These are phyloP conservation scores for Leuciscus idus DNA, from an alignment of 2,113 vertebrate genomes.

Conservation along the genomic window DNA sequence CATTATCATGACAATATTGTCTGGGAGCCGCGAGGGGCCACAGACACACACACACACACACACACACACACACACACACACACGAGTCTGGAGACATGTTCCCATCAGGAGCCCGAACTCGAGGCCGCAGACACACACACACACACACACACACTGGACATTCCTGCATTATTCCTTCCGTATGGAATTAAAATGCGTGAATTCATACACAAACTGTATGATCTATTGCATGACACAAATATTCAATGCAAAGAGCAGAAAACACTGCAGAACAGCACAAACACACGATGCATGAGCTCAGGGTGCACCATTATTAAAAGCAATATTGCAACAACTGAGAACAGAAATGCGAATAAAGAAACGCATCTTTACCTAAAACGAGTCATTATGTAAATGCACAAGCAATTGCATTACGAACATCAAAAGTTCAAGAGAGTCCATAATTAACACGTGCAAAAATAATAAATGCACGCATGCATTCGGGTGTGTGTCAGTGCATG, in stretches of 20 bases:
- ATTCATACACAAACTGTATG: background rate
- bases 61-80: no score
- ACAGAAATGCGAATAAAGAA: background rate
- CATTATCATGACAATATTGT: constrained; percentile 87
- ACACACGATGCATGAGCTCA: background rate
- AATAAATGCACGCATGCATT: background rate
- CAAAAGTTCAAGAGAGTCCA: background rate
- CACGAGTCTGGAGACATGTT: constrained; percentile 82
- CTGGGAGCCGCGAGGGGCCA: constrained; percentile 76
- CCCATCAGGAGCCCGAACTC: constrained; percentile 79
- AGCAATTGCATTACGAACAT: background rate
- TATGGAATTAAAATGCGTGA: background rate
- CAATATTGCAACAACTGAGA: background rate
- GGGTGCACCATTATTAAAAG: no score
- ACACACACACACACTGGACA: no score
- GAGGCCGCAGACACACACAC: background rate
- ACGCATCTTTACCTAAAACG: background rate
- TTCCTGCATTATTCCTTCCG: background rate
- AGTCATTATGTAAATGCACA: background rate
- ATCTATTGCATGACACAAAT: background rate
- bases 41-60: background rate
- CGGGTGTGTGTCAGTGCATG: no score
- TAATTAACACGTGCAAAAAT: background rate
- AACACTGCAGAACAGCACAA: background rate
- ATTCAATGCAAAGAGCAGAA: background rate